phyloP scores from a whole-genome alignment of 2,888 invertebrate genomes.

The Alloscopus bannaensis region DNA sequence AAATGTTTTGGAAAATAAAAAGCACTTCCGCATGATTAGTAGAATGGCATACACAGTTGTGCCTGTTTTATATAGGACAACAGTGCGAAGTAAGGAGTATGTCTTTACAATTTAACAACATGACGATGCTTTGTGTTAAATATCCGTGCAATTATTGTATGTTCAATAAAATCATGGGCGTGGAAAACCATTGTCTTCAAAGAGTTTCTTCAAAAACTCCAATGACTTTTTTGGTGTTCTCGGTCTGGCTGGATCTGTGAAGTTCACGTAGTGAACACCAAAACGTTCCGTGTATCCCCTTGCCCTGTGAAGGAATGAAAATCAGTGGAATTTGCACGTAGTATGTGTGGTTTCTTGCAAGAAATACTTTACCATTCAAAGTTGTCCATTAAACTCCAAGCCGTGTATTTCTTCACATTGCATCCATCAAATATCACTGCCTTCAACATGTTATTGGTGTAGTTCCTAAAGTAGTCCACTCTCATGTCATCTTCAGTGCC shows the following conservation, averaged over 20 bases:
- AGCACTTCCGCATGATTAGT: too few relatives aligned
- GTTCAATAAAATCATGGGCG: slow-evolving; percentile 28
- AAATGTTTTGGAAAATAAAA: too few relatives aligned
- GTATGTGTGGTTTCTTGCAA: too few relatives aligned
- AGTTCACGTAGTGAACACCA: slow-evolving; percentile 71
- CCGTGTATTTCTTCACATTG: slow-evolving; percentile 67
- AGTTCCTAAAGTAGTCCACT: slow-evolving; percentile 64
- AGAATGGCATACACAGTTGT: too few relatives aligned
- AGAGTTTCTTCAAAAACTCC: slow-evolving; percentile 59
- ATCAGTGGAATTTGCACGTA: too few relatives aligned
- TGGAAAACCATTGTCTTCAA: slow-evolving; percentile 68
- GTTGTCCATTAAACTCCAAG: slow-evolving; percentile 68
- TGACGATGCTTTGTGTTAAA: too few relatives aligned
- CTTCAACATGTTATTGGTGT: slow-evolving; percentile 69
- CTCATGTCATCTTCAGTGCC: slow-evolving; percentile 60
- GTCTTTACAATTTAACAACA: too few relatives aligned
- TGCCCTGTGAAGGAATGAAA: slow-evolving; percentile 18
- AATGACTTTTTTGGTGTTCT: slow-evolving; percentile 67
- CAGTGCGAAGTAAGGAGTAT: too few relatives aligned
- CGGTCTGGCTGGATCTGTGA: slow-evolving; percentile 50
- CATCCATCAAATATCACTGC: slow-evolving; percentile 68
- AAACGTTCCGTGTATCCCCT: slow-evolving; percentile 64
- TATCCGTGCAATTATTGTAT: background rate
- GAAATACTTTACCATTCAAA: slow-evolving; percentile 67
- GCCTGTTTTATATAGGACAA: too few relatives aligned